phyloP scores from a whole-genome alignment of 2,113 vertebrate species.

The Gnathonemus echidnorhynchus region DNA sequence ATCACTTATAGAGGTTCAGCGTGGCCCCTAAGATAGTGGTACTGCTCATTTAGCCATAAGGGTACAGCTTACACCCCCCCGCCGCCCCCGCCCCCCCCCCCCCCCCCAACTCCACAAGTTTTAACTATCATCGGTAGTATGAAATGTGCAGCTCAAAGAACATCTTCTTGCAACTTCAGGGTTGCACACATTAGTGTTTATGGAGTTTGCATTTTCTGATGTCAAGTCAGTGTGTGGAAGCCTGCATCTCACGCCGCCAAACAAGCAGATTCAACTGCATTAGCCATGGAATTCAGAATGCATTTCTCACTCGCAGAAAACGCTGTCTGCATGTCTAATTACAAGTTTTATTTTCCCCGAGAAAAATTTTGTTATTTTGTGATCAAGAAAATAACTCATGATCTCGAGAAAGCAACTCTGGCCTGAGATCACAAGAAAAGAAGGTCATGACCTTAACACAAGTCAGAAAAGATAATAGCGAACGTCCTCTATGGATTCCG shows the following conservation, averaged over 20 bases:
- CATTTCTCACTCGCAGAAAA: background rate
- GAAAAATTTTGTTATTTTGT: background rate
- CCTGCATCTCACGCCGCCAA: background rate
- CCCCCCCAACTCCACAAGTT: background rate
- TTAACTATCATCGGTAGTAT: background rate
- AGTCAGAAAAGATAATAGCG: background rate
- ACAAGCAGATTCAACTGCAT: background rate
- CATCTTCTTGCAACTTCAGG: background rate
- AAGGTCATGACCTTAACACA: background rate
- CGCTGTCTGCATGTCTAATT: background rate
- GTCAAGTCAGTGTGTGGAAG: background rate
- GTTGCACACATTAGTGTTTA: background rate
- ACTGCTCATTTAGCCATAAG: background rate
- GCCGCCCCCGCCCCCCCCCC: no score
- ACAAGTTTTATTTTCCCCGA: background rate
- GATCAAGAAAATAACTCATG: background rate
- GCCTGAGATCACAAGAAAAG: background rate
- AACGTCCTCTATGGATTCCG: background rate
- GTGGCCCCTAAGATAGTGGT: background rate
- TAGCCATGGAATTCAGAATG: background rate
- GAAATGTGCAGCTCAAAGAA: background rate
- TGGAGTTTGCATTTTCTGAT: background rate
- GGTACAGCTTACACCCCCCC: no score
- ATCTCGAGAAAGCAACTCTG: background rate
- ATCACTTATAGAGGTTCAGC: background rate